Evolutionary conservation across 2,888 invertebrate species (phyloP), one percentile per base, ranked within the genome.

Genomic region (Itoplectis maculator): DNA sequence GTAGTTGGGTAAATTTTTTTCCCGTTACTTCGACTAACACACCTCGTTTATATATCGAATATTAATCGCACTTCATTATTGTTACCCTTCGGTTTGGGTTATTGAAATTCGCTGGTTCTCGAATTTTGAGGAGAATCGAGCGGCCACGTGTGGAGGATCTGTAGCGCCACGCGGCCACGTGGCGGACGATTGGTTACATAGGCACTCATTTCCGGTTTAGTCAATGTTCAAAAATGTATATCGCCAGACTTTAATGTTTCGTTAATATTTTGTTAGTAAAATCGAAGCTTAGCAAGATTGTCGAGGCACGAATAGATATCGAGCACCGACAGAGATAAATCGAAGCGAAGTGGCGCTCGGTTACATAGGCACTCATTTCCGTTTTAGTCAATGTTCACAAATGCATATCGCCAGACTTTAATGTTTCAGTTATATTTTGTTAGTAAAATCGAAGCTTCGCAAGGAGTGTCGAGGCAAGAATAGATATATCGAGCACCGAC

Each of bases 1-100:
- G 80, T 79, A 79, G 37, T 40, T 59, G 72, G 37, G 51, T 69
- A 45, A 65, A 65, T 65, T 75, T 54, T 47, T 29, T n/a, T 68
- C 18, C 37, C 35, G 47, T 69, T 37, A 23, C 4, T 20, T 54
- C 11, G 0, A 11, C 2, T 0, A 54, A 54, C 20, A 54, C 20
- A 9, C 9, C 11, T 7, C 8, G 2, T 54, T 5, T 23, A 23
- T 4, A 1, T n/a, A n/a, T n/a, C 23, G 18, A 54, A 11, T 20
- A 0, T 13, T 0, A 23, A 20, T 3, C 23, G 4, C 8, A 11
- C 0, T 1, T 1, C 3, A 54, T 23, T 23, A 23, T 54, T 2
- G 7, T 15, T 15, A 5, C 7, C 6, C 15, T 15, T 47, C 15
- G 6, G 47, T 13, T n/a, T 18, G 7, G 45, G 0, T 29, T 29